Evolutionary conservation across 2,888 invertebrate species (phyloP), one percentile per base, ranked within the genome.

Genomic region (Eupithecia tripunctaria): DNA sequence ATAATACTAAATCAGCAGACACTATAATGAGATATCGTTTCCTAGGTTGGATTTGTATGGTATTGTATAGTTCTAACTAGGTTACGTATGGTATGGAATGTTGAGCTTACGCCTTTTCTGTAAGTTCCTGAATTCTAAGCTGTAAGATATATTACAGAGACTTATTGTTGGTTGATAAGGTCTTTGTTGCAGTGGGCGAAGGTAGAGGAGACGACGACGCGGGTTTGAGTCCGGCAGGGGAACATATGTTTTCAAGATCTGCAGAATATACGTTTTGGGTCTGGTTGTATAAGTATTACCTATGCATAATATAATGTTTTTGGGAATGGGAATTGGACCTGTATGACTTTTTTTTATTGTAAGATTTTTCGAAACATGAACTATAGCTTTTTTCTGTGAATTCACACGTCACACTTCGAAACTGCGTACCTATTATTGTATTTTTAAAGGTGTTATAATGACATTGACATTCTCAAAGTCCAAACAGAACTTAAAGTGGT

Each of bases 21-120:
- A 68, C 38, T n/a, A 63, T 71, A 67, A 63, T 47, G 41, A 29
- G 62, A 15, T 36, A 63, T 67, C 27, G 67, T 38, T 67, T 71
- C 71, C 71, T 71, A 68, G 51, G 51, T 27, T 62, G 32, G 51
- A 38, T n/a, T 5, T 65, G 38, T 38, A 43, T 38, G 56, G 56
- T 56, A 32, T 32, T 32, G 32, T 32, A 32, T 32, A 0, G 2
- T 51, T 21, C 4, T 25, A 43, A 43, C 51, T 51, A 21, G 51
- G 51, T 51, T 62, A 47, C 2, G 2, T 43, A 43, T 43, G 71
- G 62, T 15, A 38, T 36, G 67, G 67, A 47, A 71, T 71, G 70
- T 66, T 51, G 15, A 29, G 18, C 47, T 36, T 29, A 5, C 15
- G 21, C 60, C 60, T 60, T 60, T 60, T 29, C 27, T 15, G 59